These are phyloP conservation scores for Paracyclopina nana DNA, from an alignment of 1,140 invertebrate species.

Conservation along the genomic window DNA sequence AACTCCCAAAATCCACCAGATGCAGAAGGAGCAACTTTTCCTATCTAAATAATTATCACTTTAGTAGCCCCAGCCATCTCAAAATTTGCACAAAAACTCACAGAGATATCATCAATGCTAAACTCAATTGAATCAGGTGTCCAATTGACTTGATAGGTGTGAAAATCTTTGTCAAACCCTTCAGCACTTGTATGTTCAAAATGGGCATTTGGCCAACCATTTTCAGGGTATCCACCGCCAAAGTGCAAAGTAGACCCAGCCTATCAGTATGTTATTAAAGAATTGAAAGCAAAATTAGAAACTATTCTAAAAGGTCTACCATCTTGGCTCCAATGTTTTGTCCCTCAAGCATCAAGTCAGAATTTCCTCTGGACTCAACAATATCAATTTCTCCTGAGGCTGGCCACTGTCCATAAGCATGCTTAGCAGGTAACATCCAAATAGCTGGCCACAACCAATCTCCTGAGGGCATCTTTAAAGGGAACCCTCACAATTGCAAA, in stretches of 20 bases:
- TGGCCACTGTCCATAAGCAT: conserved; percentile 30
- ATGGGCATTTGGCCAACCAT: conserved; percentile 25
- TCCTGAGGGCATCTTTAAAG: conserved; percentile 47
- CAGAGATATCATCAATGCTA: conserved; percentile 13
- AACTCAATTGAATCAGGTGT: conserved; percentile 12
- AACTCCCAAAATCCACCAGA: conserved; percentile 25
- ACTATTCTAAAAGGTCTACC: no score
- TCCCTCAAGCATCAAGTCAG: conserved; percentile 27
- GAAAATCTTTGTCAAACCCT: conserved; percentile 24
- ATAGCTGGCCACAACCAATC: conserved; percentile 49
- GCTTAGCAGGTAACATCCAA: conserved; percentile 29
- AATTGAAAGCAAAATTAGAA: no score
- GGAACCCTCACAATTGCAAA: no score
- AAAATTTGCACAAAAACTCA: no score
- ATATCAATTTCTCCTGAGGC: conserved; percentile 35
- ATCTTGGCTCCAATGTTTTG: conserved; percentile 36
- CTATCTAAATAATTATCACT: no score
- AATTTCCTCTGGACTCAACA: conserved; percentile 38
- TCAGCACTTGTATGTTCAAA: conserved; percentile 24
- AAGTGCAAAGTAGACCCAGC: neutral
- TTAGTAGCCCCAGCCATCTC: no score
- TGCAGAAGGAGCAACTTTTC: conserved; percentile 25
- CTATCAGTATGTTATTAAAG: no score
- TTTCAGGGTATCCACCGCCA: neutral
- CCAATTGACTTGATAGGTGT: conserved; percentile 23